Percentiles rank a stretch among this genome's conserved stretches.
These are phyloP conservation scores for Parasteatoda lunata DNA, from an alignment of 2,888 invertebrate species.

Conservation along the genomic window DNA sequence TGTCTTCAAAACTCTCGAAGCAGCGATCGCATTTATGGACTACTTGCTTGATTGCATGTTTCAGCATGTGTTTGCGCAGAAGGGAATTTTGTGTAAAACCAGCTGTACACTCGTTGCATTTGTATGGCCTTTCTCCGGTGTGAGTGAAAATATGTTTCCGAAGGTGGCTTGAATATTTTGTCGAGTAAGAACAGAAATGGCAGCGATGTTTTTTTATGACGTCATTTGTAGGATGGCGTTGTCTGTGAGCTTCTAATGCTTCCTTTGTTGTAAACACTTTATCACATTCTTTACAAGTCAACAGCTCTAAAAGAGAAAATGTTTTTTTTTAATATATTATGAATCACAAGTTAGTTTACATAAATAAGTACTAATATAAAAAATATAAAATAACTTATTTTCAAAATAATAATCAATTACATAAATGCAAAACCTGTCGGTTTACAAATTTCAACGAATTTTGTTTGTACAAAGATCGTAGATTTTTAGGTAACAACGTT, in stretches of 20 bases:
- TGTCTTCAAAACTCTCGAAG: conserved; percentile 11
- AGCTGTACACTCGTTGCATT: conserved; percentile 34
- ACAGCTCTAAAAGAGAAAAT: conserved; percentile 17
- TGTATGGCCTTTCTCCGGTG: conserved; percentile 54
- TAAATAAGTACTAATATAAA: too few relatives aligned
- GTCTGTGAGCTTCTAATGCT: conserved; percentile 28
- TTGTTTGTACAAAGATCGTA: too few relatives aligned
- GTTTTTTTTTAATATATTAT: too few relatives aligned
- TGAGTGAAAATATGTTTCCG: conserved; percentile 56
- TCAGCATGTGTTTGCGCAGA: conserved; percentile 52
- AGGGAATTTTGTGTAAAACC: conserved; percentile 58
- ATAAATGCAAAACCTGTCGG: too few relatives aligned
- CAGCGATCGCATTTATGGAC: conserved; percentile 23
- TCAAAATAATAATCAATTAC: too few relatives aligned
- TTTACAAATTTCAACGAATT: too few relatives aligned
- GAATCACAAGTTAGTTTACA: too few relatives aligned
- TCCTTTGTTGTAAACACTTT: conserved; percentile 40
- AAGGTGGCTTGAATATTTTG: conserved; percentile 63
- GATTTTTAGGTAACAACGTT: too few relatives aligned
- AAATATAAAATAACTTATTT: too few relatives aligned
- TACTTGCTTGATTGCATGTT: conserved; percentile 15
- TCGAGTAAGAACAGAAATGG: conserved; percentile 46
- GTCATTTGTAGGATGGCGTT: conserved; percentile 29
- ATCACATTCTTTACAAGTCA: conserved; percentile 41
- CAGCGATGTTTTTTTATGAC: conserved; percentile 45